A percentile compares a stretch with the other conserved stretches of the same genome.
These are phyloP conservation scores for Trichonephila clavipes DNA, from an alignment of 1,140 invertebrate genomes.

Conservation along the genomic window DNA sequence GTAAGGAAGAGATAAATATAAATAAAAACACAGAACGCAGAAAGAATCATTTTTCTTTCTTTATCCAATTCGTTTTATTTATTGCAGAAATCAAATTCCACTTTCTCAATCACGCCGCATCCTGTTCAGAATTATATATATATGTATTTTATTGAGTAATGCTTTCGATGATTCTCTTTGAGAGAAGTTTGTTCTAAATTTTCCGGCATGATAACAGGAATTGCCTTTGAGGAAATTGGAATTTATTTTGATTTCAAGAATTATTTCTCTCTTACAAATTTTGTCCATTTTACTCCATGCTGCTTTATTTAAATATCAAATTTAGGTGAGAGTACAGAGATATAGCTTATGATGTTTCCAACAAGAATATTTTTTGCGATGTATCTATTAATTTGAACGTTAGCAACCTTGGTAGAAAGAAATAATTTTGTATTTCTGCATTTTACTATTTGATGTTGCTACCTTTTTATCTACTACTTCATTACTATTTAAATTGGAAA, in stretches of 20 bases:
- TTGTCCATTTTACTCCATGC: too few species aligned
- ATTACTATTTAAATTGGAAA: too few species aligned
- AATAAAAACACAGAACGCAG: not conserved
- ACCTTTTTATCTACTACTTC: too few species aligned
- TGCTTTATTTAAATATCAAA: too few species aligned
- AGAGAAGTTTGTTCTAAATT: not conserved
- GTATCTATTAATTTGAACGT: too few species aligned
- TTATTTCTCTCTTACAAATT: not conserved
- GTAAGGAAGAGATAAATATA: conserved; percentile 7
- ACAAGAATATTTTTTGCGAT: too few species aligned
- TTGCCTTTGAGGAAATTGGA: not conserved
- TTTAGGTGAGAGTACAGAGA: too few species aligned
- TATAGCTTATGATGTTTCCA: too few species aligned
- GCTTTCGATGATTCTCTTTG: not conserved
- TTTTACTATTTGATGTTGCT: too few species aligned
- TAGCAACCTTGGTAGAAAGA: too few species aligned
- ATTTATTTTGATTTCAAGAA: not conserved
- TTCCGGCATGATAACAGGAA: not conserved
- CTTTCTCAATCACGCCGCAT: not conserved
- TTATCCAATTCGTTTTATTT: conserved; percentile 36
- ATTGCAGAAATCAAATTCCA: conserved; percentile 36
- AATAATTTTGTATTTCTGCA: too few species aligned
- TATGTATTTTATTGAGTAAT: not conserved
- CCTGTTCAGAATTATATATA: not conserved
- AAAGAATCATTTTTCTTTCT: not conserved